These are phyloP conservation scores for Suncus etruscus DNA, from an alignment of 2,113 vertebrate genomes.

Conservation along the genomic window DNA sequence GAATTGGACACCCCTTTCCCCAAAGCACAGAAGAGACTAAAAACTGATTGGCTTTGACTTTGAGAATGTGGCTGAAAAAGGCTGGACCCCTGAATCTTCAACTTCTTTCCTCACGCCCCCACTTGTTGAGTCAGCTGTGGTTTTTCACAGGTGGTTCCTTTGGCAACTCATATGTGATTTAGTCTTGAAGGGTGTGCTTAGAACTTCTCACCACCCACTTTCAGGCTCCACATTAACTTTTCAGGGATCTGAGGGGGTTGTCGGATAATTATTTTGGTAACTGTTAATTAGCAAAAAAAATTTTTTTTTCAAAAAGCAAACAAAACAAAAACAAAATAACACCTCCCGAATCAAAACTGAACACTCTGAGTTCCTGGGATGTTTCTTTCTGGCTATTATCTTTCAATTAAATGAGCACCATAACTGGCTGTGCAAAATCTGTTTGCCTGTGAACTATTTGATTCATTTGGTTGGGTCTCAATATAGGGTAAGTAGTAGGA, in stretches of 20 bases:
- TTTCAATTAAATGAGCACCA: background rate
- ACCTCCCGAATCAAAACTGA: no score
- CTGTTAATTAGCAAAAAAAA: constrained; percentile 47
- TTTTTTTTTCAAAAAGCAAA: no score
- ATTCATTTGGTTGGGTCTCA: background rate
- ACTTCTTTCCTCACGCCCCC: background rate
- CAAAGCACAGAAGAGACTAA: background rate
- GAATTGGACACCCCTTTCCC: no score
- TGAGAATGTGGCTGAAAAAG: background rate
- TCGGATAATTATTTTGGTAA: constrained; percentile 48
- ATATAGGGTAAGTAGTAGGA: background rate
- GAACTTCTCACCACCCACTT: constrained; percentile 40
- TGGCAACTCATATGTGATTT: background rate
- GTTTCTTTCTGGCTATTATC: background rate
- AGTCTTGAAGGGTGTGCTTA: constrained; percentile 24
- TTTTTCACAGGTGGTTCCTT: background rate
- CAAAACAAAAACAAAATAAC: no score
- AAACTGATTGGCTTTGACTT: background rate
- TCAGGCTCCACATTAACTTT: background rate
- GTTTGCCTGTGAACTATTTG: background rate
- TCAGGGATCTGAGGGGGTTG: background rate
- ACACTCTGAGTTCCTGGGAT: background rate
- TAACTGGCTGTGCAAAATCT: background rate
- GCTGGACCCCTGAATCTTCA: background rate
- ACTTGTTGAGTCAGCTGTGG: constrained; percentile 1